phyloP scores from a whole-genome alignment of 2,797 vertebrate genomes.

The Fratercula arctica region DNA sequence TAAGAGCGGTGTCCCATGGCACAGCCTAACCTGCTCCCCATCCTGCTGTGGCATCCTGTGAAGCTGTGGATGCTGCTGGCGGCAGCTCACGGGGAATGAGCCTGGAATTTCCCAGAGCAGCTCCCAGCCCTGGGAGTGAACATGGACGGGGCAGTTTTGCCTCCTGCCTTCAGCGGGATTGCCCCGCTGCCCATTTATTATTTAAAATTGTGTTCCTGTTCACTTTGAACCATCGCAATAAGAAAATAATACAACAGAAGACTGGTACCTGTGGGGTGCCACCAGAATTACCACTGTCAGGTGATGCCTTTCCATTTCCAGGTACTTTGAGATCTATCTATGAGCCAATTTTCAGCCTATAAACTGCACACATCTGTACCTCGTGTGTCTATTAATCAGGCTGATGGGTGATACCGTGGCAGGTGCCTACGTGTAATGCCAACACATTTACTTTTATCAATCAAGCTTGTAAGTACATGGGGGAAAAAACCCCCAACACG shows the following conservation, averaged over 20 bases:
- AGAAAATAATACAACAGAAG: background rate
- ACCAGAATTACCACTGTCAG: background rate
- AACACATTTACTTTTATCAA: background rate
- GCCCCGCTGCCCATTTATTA: background rate
- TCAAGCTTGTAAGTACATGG: background rate
- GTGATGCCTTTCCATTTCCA: background rate
- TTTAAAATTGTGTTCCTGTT: background rate
- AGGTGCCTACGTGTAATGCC: background rate
- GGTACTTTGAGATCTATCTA: background rate
- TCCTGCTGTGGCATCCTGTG: background rate
- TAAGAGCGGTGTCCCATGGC: background rate
- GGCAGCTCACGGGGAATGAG: rapidly evolving
- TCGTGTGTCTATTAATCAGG: background rate
- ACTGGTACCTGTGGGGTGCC: background rate
- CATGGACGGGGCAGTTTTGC: rapidly evolving
- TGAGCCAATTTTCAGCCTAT: background rate
- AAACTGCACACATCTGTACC: background rate
- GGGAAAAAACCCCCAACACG: rapidly evolving
- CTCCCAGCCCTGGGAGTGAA: background rate
- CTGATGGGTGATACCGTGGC: background rate
- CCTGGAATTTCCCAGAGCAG: background rate
- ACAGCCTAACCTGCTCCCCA: rapidly evolving
- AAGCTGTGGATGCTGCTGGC: background rate
- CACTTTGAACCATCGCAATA: background rate
- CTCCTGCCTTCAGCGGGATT: background rate